Percentiles rank a stretch among this genome's conserved stretches.
Conservation (phyloP, 2,113 vertebrate genomes). For the Callospermophilus lateralis region DNA sequence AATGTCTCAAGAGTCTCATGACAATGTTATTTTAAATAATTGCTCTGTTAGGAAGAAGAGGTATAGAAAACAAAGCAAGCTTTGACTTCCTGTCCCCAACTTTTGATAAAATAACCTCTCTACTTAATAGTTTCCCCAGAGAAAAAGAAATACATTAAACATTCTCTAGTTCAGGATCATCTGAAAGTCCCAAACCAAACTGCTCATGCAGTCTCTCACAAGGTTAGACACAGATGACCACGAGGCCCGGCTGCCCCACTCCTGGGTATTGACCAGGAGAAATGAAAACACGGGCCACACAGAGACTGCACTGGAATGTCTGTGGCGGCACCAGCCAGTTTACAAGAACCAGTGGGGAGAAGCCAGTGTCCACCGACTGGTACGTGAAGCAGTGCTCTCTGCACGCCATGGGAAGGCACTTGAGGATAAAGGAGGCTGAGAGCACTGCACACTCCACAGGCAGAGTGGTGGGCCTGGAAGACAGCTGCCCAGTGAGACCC, state of each 20-base stretch:
- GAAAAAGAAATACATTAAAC: background rate
- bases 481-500: accelerated
- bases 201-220: background rate
- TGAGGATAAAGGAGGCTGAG: accelerated
- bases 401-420: accelerated
- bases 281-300: accelerated
- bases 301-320: accelerated
- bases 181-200: too few relatives aligned
- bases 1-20: background rate
- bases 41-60: too few relatives aligned
- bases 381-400: accelerated
- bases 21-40: background rate
- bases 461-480: accelerated
- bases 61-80: background rate
- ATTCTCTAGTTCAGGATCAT: background rate
- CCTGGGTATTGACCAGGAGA: background rate
- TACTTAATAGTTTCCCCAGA: background rate
- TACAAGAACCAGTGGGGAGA: background rate
- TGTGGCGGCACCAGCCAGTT: background rate
- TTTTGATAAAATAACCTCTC: background rate
- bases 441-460: accelerated
- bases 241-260: accelerated
- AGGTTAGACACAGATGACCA: too few relatives aligned
- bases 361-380: too few relatives aligned
- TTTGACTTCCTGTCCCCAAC: background rate